These are phyloP conservation scores for Craniophora ligustri DNA, from an alignment of 2,888 invertebrate genomes.

Conservation along the genomic window DNA sequence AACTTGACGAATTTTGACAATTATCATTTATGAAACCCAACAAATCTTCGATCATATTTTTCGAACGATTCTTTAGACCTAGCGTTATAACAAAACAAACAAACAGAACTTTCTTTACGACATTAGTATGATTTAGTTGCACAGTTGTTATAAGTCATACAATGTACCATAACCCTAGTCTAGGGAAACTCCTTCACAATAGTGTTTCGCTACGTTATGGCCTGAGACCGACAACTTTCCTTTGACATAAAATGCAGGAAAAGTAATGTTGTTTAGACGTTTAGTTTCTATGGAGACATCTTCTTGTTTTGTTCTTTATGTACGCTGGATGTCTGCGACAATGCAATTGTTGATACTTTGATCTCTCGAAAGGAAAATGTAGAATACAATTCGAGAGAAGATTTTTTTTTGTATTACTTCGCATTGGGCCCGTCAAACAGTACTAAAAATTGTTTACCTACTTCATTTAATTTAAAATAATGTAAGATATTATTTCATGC, in stretches of 20 bases:
- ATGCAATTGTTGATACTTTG: too few species aligned
- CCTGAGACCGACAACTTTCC: conserved; percentile 53
- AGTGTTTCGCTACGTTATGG: conserved; percentile 38
- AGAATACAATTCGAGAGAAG: too few species aligned
- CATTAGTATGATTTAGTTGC: conserved; percentile 21
- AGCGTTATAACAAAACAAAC: conserved; percentile 2
- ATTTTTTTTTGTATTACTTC: too few species aligned
- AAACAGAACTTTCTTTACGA: conserved; percentile 24
- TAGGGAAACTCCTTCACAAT: conserved; percentile 46
- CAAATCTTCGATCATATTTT: neutral
- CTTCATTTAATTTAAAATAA: too few species aligned
- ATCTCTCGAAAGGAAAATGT: too few species aligned
- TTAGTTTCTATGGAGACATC: conserved; percentile 29
- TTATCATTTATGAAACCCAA: too few species aligned
- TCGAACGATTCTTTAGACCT: neutral
- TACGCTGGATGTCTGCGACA: neutral
- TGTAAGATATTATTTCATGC: too few species aligned
- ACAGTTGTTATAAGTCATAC: conserved; percentile 24
- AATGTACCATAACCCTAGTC: conserved; percentile 30
- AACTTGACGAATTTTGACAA: too few species aligned
- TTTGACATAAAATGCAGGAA: conserved; percentile 56
- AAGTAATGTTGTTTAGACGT: conserved; percentile 35
- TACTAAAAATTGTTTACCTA: too few species aligned
- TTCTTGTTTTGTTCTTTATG: conserved; percentile 14
- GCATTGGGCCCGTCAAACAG: too few species aligned